Evolutionary conservation across 2,888 invertebrate genomes (phyloP).

Genomic region (Cataglyphis albicans): DNA sequence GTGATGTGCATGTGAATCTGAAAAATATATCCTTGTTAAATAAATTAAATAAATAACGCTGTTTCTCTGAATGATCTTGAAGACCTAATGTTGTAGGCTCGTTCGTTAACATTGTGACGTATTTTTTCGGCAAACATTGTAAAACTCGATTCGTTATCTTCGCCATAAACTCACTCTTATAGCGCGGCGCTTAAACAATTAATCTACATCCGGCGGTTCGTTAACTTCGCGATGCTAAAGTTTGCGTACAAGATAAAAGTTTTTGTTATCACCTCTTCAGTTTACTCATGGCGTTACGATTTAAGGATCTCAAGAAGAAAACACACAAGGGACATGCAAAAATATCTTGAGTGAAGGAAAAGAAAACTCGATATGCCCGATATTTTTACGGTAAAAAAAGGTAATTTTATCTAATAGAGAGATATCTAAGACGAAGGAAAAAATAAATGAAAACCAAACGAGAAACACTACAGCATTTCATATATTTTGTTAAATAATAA

Average conservation of each 20-base stretch:
- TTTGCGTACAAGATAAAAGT: constrained; percentile 26
- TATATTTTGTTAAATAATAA: neutral
- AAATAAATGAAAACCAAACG: too few species aligned
- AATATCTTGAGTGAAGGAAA: constrained; percentile 7
- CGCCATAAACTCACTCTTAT: constrained; percentile 40
- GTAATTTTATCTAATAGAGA: constrained; percentile 70
- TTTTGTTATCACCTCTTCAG: constrained; percentile 35
- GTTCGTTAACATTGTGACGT: constrained; percentile 28
- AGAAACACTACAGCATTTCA: neutral
- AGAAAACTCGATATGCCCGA: constrained; percentile 57
- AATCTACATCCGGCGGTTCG: constrained; percentile 45
- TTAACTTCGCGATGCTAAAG: constrained; percentile 42
- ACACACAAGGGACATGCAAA: neutral
- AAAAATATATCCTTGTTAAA: neutral
- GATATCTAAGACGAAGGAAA: neutral
- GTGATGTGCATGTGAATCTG: neutral
- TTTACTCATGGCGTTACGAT: constrained; percentile 12
- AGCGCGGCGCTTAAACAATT: constrained; percentile 48
- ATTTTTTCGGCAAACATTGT: constrained; percentile 40
- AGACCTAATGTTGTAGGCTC: neutral
- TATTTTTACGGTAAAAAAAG: constrained; percentile 73
- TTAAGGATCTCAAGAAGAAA: constrained; percentile 9
- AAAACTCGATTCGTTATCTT: constrained; percentile 52
- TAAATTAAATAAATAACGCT: neutral
- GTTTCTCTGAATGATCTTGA: neutral